Evolutionary conservation across 53 echinoderm and acorn worm species (phyloP).

Genomic region (Astropecten irregularis): DNA sequence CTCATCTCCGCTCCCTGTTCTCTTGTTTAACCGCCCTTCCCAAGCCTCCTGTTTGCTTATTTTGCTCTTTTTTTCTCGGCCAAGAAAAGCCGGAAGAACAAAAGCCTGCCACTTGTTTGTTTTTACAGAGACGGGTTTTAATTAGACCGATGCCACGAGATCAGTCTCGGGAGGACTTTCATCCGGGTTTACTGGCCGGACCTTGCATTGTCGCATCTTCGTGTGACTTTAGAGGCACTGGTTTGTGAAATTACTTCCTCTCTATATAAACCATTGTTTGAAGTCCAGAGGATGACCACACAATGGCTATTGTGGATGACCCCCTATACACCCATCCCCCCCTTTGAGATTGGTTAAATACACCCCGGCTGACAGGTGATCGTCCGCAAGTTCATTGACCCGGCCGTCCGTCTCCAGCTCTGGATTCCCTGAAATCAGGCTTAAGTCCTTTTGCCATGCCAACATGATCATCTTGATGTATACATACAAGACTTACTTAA

Average conservation of each 20-base stretch:
- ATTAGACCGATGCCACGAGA: neutral
- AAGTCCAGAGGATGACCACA: neutral
- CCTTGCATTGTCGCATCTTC: neutral
- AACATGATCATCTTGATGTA: no score
- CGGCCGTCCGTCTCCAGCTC: neutral
- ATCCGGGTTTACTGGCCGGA: no score
- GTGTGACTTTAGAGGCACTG: neutral
- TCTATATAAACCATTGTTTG: neutral
- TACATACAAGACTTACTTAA: no score
- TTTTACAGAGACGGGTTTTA: neutral
- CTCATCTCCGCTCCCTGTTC: no score
- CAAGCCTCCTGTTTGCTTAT: no score
- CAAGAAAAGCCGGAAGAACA: neutral
- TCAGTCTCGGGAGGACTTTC: neutral
- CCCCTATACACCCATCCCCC: no score
- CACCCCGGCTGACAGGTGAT: neutral
- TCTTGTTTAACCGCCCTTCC: no score
- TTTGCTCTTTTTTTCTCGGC: no score
- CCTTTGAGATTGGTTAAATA: constrained; percentile 7
- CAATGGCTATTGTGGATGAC: neutral
- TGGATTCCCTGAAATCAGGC: no score
- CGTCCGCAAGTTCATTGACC: neutral
- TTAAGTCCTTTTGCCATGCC: no score
- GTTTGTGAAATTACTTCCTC: constrained; percentile 25
- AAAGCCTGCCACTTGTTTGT: no score